phyloP scores from a whole-genome alignment of 2,797 vertebrate genomes.

The Megalops cyprinoides region DNA sequence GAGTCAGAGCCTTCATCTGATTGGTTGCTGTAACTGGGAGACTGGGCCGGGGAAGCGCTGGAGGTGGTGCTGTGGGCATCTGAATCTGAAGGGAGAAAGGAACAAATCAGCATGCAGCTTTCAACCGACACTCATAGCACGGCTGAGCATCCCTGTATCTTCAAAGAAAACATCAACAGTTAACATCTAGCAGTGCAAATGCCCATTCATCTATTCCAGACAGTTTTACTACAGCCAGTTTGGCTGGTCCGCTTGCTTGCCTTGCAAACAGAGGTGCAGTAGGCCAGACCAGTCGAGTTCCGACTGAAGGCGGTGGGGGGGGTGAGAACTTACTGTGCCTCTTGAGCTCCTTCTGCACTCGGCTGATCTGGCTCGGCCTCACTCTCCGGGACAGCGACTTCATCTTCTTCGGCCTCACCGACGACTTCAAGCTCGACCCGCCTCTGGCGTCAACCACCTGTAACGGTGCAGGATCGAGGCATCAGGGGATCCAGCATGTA shows the following conservation, averaged over 20 bases:
- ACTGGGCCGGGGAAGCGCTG: conserved; percentile 95
- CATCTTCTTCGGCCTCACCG: conserved; percentile 93
- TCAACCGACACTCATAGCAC: no score
- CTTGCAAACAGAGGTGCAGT: no score
- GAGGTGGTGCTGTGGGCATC: conserved; percentile 98
- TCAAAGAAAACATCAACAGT: no score
- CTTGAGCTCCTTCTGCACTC: conserved; percentile 93
- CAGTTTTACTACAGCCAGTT: no score
- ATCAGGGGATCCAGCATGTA: background rate
- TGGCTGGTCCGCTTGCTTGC: no score
- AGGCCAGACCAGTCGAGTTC: no score
- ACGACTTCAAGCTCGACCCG: conserved; percentile 93
- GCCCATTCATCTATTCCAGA: no score
- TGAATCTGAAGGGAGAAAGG: conserved; percentile 77
- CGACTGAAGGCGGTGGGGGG: no score
- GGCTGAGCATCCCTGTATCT: no score
- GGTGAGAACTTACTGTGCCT: conserved; percentile 57
- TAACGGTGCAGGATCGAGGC: background rate
- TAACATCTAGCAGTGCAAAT: no score
- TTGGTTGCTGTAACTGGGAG: conserved; percentile 95
- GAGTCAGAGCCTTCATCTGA: conserved; percentile 94
- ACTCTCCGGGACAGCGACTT: conserved; percentile 85
- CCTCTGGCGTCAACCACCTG: conserved; percentile 97
- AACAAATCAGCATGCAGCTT: background rate
- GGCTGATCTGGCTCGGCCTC: conserved; percentile 88